Evolutionary conservation across 37 sponge, comb jelly and placozoan species (phyloP), one percentile per base, ranked within the genome.

Genomic region (Dysidea cf. avara): DNA sequence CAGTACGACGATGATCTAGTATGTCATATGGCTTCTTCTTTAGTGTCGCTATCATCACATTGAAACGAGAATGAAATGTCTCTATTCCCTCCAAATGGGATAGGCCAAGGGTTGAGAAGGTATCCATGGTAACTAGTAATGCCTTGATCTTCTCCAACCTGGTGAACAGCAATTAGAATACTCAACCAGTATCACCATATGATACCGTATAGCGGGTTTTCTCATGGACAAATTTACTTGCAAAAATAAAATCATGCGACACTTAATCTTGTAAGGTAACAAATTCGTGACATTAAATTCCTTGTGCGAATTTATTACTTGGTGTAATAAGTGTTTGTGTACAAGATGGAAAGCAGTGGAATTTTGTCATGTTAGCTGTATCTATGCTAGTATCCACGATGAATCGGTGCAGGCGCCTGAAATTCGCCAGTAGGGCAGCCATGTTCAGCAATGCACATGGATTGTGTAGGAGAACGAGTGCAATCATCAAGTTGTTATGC

Each of bases 61-160:
- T 69, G 83, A 87, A 97, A 25, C 94, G 66, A 26, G 53, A 68
- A 61, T 87, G 32, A 18, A 91, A 59, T 14, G 81, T 40, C 24
- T 97, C 98, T 47, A 93, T 85, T 14, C 98, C 98, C 63, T 97
- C 98, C 47, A 97, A 83, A 74, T 87, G 87, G 25, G 94, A 91
- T 18, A 86, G 74, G 7, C 94, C 78, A 14, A 97, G 79, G 31
- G 86, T 56, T 21, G 77, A 74, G 81, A 85, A 97, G 18, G 68
- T 65, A 14, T 75, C 74, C 29, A 82, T 65, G 6, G 86, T 88
- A 18, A 40, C 56, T 20, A 97, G 64, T 58, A 97, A 40, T 66
- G 87, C 86, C 25, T 61, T 24, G 25, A 97, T 52, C 28, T 93
- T 90, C 32, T 77, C 74, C 62, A 93, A 63, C 53, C 97, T 89